Evolutionary conservation across 2,797 vertebrate species (phyloP).

Genomic region (Peromyscus melanophrys): DNA sequence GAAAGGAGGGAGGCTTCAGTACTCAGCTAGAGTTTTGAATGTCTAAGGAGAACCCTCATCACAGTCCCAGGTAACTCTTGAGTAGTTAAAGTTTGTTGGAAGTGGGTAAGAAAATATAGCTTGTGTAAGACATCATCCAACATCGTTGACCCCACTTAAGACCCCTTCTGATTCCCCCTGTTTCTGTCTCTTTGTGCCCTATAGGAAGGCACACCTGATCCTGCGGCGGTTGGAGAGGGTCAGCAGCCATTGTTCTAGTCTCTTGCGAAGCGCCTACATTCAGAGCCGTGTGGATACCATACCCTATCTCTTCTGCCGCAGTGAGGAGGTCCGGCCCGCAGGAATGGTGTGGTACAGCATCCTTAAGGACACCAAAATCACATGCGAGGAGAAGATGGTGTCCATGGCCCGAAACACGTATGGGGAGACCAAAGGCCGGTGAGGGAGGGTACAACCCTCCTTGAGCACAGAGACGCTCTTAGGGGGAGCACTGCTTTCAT

Average conservation of each 20-base stretch:
- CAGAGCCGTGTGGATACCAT: constrained; percentile 97
- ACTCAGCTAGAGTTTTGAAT: neutral
- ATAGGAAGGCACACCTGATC: constrained; percentile 97
- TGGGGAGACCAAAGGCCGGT: constrained; percentile 97
- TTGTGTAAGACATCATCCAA: neutral
- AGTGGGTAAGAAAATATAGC: neutral
- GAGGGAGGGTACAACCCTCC: constrained; percentile 89
- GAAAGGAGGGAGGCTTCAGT: neutral
- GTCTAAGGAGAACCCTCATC: neutral
- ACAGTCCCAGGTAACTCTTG: neutral
- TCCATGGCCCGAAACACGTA: constrained; percentile 98
- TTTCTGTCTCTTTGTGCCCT: constrained; percentile 52
- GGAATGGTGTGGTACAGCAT: constrained; percentile 94
- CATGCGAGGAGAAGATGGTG: constrained; percentile 97
- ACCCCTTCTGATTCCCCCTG: neutral
- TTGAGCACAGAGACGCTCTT: constrained; percentile 84
- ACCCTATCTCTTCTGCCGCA: constrained; percentile 95
- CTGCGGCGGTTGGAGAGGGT: constrained; percentile 95
- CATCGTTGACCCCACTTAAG: neutral
- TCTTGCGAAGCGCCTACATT: constrained; percentile 96
- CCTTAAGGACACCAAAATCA: constrained; percentile 95
- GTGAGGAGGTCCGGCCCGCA: constrained; percentile 92
- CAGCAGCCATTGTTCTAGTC: constrained; percentile 92
- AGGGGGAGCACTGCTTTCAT: constrained; percentile 73
- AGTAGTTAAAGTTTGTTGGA: neutral